Evolutionary conservation across 2,888 invertebrate genomes (phyloP), one percentile per base, ranked within the genome.

Genomic region (Amphipoea lucens): DNA sequence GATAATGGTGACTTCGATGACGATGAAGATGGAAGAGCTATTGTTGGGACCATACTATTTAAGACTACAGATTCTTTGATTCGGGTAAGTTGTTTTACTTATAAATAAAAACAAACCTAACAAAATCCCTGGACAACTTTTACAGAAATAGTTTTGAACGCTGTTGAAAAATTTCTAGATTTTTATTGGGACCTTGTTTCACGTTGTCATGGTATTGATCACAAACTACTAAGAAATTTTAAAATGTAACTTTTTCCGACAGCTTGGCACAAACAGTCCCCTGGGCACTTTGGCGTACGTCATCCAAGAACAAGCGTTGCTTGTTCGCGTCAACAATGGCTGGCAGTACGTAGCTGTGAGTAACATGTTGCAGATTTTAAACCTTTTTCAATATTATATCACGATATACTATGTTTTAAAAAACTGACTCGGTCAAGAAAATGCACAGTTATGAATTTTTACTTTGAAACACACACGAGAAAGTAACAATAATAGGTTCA

Each of bases 281-380:
- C 98, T 99, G 70, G 99, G 99, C 82, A 99, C 99, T 63, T 95
- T 99, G 93, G 99, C 99, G 57, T 99, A 99, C 94, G 98, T 99
- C 84, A 98, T 99, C 89, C 99, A 99, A 94, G 99, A 99, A 94
- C 99, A 99, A 96, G 98, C 98, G 4, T 96, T 99, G 54, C 97
- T 99, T 76, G 98, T 99, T 57, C 97, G 99, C 90, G 99, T 99
- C 90, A 98, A 98, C 95, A 98, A 98, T 92, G 99, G 99, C 77
- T 99, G 99, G 99, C 99, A 99, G 93, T 99, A 99, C 92, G 98
- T 99, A 89, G 98, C 98, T 95, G 99, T 99, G 96, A 98, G 98
- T 98, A 88, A 76, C 62, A 80, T 81, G 45, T 85, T 76, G 70
- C 63, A 63, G 0, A 48, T 78, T 76, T 48, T 7, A 54, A 69